These are phyloP conservation scores for Tyrophagus putrescentiae DNA, from an alignment of 1,140 invertebrate species.

Conservation along the genomic window DNA sequence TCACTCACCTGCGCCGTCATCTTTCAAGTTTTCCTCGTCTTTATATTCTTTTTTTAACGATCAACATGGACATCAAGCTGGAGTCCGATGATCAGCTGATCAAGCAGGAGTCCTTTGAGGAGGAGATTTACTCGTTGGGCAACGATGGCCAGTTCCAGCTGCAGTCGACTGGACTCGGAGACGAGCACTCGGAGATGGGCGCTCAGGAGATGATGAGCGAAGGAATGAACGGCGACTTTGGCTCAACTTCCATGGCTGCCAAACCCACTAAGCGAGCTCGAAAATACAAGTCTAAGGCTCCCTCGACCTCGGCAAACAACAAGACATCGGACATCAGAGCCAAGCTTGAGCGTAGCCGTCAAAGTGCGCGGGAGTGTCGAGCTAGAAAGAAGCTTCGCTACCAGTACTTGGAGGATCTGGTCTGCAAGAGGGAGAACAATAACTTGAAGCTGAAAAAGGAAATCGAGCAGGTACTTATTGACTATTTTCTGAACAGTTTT, in stretches of 20 bases:
- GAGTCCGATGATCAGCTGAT: too few species aligned
- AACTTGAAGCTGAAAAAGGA: constrained; percentile 74
- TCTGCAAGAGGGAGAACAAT: constrained; percentile 81
- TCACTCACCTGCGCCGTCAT: too few species aligned
- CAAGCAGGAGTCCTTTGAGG: neutral
- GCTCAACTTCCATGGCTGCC: neutral
- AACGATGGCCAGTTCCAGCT: neutral
- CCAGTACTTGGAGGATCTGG: constrained; percentile 90
- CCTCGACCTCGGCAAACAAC: too few species aligned
- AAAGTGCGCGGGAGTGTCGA: constrained; percentile 89
- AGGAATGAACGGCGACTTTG: neutral
- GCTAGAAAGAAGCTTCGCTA: constrained; percentile 90
- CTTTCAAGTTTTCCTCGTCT: too few species aligned
- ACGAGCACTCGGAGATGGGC: too few species aligned
- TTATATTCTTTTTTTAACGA: too few species aligned
- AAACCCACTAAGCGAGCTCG: neutral
- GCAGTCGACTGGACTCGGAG: too few species aligned
- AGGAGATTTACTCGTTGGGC: neutral
- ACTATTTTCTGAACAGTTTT: constrained; percentile 4
- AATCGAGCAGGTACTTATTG: constrained; percentile 60
- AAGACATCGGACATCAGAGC: constrained; percentile 63
- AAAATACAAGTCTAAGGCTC: constrained; percentile 8
- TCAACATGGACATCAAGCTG: too few species aligned
- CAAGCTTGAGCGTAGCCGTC: constrained; percentile 83
- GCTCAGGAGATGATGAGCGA: neutral